Percentiles rank a stretch among this genome's conserved stretches.
Evolutionary conservation across 2,797 vertebrate genomes (phyloP).

Genomic region (Acropternis orthonyx): DNA sequence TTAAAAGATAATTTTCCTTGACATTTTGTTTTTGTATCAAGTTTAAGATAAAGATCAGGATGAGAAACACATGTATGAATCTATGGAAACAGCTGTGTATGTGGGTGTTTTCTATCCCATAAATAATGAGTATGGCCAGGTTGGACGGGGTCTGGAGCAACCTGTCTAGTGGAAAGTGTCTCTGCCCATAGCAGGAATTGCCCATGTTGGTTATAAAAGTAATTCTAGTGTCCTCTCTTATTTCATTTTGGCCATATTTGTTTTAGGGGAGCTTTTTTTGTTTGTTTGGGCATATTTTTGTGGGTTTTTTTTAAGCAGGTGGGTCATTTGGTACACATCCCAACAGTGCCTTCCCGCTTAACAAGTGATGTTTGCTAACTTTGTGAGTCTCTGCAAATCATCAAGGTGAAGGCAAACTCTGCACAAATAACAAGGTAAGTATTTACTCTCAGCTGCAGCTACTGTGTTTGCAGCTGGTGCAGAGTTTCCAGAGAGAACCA

Average conservation of each 20-base stretch:
- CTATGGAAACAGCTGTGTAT: background rate
- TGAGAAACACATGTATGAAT: background rate
- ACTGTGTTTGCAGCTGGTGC: background rate
- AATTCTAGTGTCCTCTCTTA: background rate
- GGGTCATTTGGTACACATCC: background rate
- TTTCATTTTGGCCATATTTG: background rate
- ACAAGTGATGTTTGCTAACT: background rate
- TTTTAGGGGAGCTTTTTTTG: background rate
- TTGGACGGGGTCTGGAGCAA: rapidly evolving
- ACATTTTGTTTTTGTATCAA: background rate
- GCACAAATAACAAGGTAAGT: background rate
- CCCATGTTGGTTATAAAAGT: background rate
- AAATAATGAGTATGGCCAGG: background rate
- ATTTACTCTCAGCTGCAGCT: background rate
- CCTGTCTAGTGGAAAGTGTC: rapidly evolving
- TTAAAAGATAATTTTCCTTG: background rate
- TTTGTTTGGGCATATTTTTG: background rate
- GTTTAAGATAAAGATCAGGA: background rate
- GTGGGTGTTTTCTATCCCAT: background rate
- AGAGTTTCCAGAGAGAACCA: background rate
- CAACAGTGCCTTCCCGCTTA: background rate
- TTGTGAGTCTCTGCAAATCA: background rate
- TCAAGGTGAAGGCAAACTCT: background rate
- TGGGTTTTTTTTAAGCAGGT: background rate
- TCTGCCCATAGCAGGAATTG: background rate